Conservation (phyloP, 2,113 vertebrate genomes). For the Perognathus longimembris region DNA sequence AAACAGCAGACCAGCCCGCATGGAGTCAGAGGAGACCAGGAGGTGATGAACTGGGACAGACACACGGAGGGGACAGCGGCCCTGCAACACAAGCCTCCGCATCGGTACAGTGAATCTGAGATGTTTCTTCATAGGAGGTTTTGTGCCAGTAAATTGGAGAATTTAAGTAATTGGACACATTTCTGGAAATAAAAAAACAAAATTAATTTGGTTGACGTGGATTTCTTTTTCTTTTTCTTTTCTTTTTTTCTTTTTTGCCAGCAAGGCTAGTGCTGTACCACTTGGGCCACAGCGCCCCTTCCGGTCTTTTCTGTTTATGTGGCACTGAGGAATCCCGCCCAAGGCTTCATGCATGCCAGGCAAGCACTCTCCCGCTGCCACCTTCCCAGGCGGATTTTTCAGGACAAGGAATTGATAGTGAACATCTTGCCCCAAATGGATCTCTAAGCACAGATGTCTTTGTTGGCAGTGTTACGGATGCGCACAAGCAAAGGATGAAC, state of each 20-base stretch:
- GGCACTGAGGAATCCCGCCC: too few species aligned
- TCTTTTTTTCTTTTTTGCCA: too few species aligned
- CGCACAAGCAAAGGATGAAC: background rate
- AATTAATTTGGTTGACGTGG: conserved; percentile 25
- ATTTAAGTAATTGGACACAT: background rate
- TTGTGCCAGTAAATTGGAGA: conserved; percentile 13
- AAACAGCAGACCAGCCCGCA: background rate
- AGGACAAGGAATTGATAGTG: background rate
- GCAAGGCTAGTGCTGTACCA: too few species aligned
- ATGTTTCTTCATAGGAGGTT: background rate
- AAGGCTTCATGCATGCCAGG: too few species aligned
- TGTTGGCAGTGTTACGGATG: background rate
- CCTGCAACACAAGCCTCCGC: too few species aligned
- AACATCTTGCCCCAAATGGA: background rate
- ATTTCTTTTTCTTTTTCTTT: too few species aligned
- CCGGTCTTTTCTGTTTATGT: too few species aligned
- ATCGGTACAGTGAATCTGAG: too few species aligned
- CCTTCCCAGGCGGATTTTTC: background rate
- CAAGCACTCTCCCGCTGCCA: too few species aligned
- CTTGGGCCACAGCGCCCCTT: too few species aligned
- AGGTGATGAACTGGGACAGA: background rate
- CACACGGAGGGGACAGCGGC: background rate
- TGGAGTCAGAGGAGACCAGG: background rate
- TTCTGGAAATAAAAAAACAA: conserved; percentile 23
- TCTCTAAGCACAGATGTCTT: conserved; percentile 30